Evolutionary conservation across 2,888 invertebrate genomes (phyloP).

Genomic region (Ceramica pisi): DNA sequence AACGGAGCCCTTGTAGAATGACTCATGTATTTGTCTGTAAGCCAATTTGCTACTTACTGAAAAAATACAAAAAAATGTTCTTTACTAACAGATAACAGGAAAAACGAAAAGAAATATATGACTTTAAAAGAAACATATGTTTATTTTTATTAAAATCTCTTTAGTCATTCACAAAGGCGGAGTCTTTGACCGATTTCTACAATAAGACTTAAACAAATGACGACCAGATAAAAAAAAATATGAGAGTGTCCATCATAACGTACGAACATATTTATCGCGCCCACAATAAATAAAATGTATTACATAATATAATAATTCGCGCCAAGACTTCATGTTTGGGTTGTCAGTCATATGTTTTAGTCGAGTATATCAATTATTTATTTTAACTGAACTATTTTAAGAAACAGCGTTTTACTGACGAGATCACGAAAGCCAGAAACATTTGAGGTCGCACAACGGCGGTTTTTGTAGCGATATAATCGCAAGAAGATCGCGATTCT

Average conservation of each 20-base stretch:
- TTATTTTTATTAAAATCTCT: not conserved
- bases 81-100: too few species aligned
- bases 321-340: constrained; percentile 5
- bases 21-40: too few species aligned
- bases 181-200: not conserved
- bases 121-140: too few species aligned
- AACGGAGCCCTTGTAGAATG: too few species aligned
- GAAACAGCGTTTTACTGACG: not conserved
- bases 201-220: not conserved
- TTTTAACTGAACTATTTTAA: constrained; percentile 17
- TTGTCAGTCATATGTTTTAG: constrained; percentile 1
- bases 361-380: constrained; percentile 23
- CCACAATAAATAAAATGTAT: constrained; percentile 24
- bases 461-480: too few species aligned
- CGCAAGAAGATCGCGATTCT: not conserved
- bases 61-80: too few species aligned
- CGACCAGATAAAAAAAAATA: not conserved
- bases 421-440: too few species aligned
- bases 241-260: not conserved
- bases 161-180: too few species aligned
- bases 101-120: too few species aligned
- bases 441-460: too few species aligned
- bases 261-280: not conserved
- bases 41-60: too few species aligned
- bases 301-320: constrained; percentile 8